A percentile compares a stretch with the other conserved stretches of the same genome.
Evolutionary conservation across 1,140 invertebrate genomes (phyloP).

Genomic region (Eupristina koningsbergeri): DNA sequence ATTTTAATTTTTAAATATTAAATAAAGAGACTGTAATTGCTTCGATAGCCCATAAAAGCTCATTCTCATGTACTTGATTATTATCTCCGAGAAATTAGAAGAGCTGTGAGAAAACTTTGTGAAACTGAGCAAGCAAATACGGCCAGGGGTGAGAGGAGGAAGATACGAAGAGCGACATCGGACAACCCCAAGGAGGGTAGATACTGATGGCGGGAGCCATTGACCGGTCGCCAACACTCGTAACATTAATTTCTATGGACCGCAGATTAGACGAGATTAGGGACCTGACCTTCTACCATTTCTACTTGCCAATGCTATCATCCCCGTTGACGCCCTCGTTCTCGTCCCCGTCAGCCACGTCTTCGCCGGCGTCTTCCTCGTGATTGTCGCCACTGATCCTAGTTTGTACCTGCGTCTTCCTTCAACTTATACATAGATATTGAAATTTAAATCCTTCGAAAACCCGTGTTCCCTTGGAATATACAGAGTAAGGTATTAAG

Average conservation of each 20-base stretch:
- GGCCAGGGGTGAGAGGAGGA: not conserved
- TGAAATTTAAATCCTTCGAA: not conserved
- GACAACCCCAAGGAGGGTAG: not conserved
- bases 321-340: not conserved
- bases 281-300: slow-evolving; percentile 31
- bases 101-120: not conserved
- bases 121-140: not conserved
- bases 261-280: slow-evolving; percentile 57
- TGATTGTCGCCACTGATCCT: too few species aligned
- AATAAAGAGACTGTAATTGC: too few species aligned
- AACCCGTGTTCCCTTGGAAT: not conserved
- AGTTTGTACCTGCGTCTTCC: not conserved
- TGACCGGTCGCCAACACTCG: slow-evolving; percentile 57
- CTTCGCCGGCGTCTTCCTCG: too few species aligned
- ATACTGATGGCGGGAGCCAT: slow-evolving; percentile 54
- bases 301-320: too few species aligned
- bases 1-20: too few species aligned
- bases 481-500: too few species aligned
- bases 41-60: not conserved
- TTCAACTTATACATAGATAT: not conserved
- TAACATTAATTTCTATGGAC: slow-evolving; percentile 64
- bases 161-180: slow-evolving; percentile 8
- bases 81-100: not conserved
- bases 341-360: not conserved
- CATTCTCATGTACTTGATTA: not conserved